Base-by-base conservation (phyloP, 1,140 invertebrate genomes). In the Coboldia fuscipes region DNA sequence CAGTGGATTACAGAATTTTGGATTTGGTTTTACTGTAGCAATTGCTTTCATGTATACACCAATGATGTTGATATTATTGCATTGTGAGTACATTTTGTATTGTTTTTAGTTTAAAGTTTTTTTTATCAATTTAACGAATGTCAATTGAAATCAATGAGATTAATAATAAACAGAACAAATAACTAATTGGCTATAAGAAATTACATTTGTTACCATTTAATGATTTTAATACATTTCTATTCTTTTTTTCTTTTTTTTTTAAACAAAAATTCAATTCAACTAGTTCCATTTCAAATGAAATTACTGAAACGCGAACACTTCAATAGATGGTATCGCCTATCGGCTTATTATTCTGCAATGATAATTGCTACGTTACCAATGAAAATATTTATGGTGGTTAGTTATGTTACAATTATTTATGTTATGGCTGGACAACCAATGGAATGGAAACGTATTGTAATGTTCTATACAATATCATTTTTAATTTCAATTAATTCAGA, bases 281-380 rank as follows among this genome's bases (percentile, higher is more conserved):
- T 55, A 93, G 86, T 89, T 70, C 86, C 88, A 1, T 64, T 70
- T 16, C 85, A 94, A 61, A 77, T 90, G 33, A 69, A 74, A 32
- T 62, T 89, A 4, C 61, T 94, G 39, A 82, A 84, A 42, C 60
- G 86, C 35, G 90, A 96, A 58, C 77, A 92, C 47, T 80, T 92
- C 44, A 96, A 96, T 53, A 71, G 80, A 42, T 96, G 88, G 88
- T 96, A 93, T 54, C 72, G 75, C 17, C 51, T 93, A 12, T 79
- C 79, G 47, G 75, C 88, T 0, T 94, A 94, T 50, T 93, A 85
- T 51, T 65, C 76, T 8, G 86, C 89, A 0, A 67, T 84, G 43
- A 76, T 82, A 0, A 50, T 84, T 33, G 70, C 84, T 0, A 67
- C 67, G 17, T 60, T 79, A 18, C 78, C 78, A 4, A 46, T 57